A percentile compares a stretch with the other conserved stretches of the same genome.
Evolutionary conservation across 2,888 invertebrate genomes (phyloP).

Genomic region (Uloborus plumipes): DNA sequence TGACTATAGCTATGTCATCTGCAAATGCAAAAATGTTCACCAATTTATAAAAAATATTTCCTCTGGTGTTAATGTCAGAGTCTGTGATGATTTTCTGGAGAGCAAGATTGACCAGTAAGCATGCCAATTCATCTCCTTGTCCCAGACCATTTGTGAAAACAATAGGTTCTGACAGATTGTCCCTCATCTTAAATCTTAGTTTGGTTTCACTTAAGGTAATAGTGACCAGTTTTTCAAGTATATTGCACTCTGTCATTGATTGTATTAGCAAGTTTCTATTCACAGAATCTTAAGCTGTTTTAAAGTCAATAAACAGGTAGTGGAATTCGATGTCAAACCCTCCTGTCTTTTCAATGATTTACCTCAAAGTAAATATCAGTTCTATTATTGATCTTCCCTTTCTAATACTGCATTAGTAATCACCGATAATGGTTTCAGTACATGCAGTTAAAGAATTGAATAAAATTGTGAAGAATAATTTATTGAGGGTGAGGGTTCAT

Average conservation of each 20-base stretch:
- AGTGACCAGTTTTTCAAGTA: slow-evolving; percentile 1
- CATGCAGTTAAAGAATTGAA: background rate
- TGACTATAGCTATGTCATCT: background rate
- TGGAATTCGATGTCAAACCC: slow-evolving; percentile 9
- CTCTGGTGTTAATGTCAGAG: background rate
- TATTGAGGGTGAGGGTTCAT: background rate
- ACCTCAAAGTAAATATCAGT: background rate
- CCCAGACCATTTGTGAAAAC: slow-evolving; percentile 5
- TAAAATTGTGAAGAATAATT: background rate
- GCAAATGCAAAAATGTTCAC: background rate
- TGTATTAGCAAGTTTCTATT: slow-evolving; percentile 12
- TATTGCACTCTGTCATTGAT: slow-evolving; percentile 17
- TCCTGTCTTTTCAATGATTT: background rate
- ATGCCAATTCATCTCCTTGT: slow-evolving; percentile 3
- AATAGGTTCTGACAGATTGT: background rate
- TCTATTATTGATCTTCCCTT: slow-evolving; percentile 5
- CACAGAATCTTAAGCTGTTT: slow-evolving; percentile 10
- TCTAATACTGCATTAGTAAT: slow-evolving; percentile 11
- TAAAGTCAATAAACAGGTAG: slow-evolving; percentile 8
- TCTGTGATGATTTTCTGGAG: background rate
- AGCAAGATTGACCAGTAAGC: slow-evolving; percentile 1
- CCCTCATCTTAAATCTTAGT: slow-evolving; percentile 1
- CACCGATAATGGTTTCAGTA: background rate
- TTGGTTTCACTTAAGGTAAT: background rate
- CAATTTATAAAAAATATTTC: slow-evolving; percentile 4